Percentiles rank a stretch among this genome's conserved stretches.
These are phyloP conservation scores for Alentia gelatinosa DNA, from an alignment of 2,888 invertebrate genomes.

Conservation along the genomic window DNA sequence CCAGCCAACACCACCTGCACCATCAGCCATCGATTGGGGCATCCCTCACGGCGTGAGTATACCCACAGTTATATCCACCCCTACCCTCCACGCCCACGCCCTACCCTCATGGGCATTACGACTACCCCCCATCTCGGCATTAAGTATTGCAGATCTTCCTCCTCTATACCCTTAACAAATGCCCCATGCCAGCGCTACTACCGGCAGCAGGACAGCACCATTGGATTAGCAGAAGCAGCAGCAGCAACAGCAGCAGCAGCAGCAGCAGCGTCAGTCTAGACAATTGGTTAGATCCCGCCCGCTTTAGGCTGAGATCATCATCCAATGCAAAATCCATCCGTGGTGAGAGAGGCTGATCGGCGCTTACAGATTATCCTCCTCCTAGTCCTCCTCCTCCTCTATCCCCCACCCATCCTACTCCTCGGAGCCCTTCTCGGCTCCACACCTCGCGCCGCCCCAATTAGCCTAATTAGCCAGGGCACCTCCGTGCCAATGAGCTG, in stretches of 20 bases:
- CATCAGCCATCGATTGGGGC: background rate
- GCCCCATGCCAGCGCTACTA: no score
- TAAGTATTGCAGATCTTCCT: background rate
- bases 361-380: no score
- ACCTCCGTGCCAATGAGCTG: background rate
- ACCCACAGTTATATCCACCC: background rate
- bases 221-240: background rate
- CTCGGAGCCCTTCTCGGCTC: no score
- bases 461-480: background rate
- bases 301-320: no score
- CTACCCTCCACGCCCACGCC: background rate
- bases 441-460: background rate
- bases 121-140: no score
- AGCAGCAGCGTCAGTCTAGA: background rate
- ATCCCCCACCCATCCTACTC: no score
- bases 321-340: background rate
- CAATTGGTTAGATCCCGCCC: background rate
- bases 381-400: background rate
- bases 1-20: slow-evolving; percentile 18
- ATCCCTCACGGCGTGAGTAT: background rate
- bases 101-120: no score
- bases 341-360: background rate
- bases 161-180: background rate
- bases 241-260: background rate
- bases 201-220: no score